Conservation (phyloP, 2,888 invertebrate genomes). For the Agapetus fuscipes region DNA sequence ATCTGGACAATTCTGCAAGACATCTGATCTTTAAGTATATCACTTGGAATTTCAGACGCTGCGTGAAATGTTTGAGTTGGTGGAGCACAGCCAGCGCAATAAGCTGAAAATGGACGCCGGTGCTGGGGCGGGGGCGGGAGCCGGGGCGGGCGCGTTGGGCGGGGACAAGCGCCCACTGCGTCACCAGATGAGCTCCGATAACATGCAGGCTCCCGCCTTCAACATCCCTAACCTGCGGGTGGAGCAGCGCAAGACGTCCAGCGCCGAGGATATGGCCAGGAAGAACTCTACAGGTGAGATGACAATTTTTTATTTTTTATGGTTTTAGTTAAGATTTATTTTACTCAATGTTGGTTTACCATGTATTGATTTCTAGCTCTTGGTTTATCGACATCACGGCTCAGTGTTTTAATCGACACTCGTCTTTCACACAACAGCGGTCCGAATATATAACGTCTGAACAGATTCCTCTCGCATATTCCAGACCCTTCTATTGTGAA, state of each 20-base stretch:
- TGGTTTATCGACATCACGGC: too few species aligned
- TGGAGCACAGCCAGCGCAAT: conserved; percentile 80
- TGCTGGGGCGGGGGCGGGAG: conserved; percentile 57
- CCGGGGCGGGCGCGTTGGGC: conserved; percentile 50
- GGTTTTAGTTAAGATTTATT: too few species aligned
- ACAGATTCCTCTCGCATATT: too few species aligned
- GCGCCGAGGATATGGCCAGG: conserved; percentile 84
- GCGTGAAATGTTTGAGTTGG: conserved; percentile 86
- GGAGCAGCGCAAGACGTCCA: conserved; percentile 80
- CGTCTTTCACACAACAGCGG: too few species aligned
- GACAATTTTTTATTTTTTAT: too few species aligned
- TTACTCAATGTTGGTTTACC: too few species aligned
- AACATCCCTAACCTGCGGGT: conserved; percentile 82
- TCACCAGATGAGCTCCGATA: conserved; percentile 79
- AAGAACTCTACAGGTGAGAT: conserved; percentile 72
- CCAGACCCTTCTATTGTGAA: too few species aligned
- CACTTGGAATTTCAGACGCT: conserved; percentile 63
- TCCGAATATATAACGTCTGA: too few species aligned
- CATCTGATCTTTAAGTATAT: too few species aligned
- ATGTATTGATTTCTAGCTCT: too few species aligned
- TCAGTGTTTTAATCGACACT: too few species aligned
- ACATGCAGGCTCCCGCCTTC: conserved; percentile 75
- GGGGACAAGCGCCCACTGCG: conserved; percentile 69
- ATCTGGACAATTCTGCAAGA: too few species aligned
- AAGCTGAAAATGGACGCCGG: conserved; percentile 71